These are phyloP conservation scores for Diloba caeruleocephala DNA, from an alignment of 2,888 invertebrate genomes.

Conservation along the genomic window DNA sequence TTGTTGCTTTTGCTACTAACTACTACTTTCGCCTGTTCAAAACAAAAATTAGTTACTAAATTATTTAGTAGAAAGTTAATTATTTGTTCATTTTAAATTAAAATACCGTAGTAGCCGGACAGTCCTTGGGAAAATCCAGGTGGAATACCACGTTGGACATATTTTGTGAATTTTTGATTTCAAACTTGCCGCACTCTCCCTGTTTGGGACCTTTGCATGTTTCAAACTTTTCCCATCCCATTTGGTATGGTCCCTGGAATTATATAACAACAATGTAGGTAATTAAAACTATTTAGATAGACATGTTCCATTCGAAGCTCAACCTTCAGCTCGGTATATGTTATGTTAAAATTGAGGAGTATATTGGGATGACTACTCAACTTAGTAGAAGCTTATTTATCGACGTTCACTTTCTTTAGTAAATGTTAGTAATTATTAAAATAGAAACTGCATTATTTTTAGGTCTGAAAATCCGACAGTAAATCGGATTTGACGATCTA, in stretches of 20 bases:
- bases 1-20: slow-evolving; percentile 68
- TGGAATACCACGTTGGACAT: slow-evolving; percentile 72
- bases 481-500: slow-evolving; percentile 24
- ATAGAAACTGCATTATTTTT: no score
- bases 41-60: slow-evolving; percentile 42
- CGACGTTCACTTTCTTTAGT: no score
- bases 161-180: slow-evolving; percentile 66
- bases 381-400: no score
- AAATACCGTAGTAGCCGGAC: slow-evolving; percentile 67
- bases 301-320: no score
- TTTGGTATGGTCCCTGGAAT: slow-evolving; percentile 75
- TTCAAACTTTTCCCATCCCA: slow-evolving; percentile 65
- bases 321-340: no score
- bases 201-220: slow-evolving; percentile 79
- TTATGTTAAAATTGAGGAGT: no score
- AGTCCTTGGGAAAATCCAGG: slow-evolving; percentile 71
- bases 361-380: background rate
- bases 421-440: no score
- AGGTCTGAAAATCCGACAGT: slow-evolving; percentile 1
- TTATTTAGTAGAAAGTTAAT: slow-evolving; percentile 14
- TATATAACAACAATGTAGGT: slow-evolving; percentile 15
- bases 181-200: slow-evolving; percentile 68
- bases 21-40: slow-evolving; percentile 71
- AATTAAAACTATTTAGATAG: slow-evolving; percentile 20
- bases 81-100: slow-evolving; percentile 24